These are phyloP conservation scores for Lepidotrigona ventralis DNA, from an alignment of 1,140 invertebrate genomes.

Conservation along the genomic window DNA sequence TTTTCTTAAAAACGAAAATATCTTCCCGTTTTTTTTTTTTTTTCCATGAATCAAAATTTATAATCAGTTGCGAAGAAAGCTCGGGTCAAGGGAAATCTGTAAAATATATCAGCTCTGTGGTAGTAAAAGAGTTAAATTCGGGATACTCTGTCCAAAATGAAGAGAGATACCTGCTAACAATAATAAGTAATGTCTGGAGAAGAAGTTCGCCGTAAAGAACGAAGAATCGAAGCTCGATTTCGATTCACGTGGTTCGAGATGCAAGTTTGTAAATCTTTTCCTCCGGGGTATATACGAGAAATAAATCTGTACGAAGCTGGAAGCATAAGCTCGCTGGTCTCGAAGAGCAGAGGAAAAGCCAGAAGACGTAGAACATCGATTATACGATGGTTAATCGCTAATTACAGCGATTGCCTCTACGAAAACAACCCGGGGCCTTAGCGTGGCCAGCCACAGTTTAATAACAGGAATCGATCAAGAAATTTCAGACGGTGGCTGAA, in stretches of 20 bases:
- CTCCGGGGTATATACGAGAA: background rate
- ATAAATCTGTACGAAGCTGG: conserved; percentile 21
- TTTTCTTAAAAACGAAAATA: too few relatives aligned
- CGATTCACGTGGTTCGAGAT: background rate
- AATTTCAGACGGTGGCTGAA: conserved; percentile 71
- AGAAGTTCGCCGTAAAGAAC: background rate
- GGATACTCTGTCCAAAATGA: background rate
- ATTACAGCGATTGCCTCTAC: conserved; percentile 71
- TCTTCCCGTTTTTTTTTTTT: too few relatives aligned
- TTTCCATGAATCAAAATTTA: too few relatives aligned
- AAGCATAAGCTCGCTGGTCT: conserved; percentile 21
- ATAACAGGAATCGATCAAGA: conserved; percentile 72
- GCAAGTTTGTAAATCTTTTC: conserved; percentile 6
- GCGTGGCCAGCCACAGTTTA: conserved; percentile 62
- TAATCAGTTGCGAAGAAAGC: too few relatives aligned
- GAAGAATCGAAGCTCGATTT: background rate
- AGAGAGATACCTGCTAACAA: background rate
- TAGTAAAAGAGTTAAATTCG: too few relatives aligned
- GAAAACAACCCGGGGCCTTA: conserved; percentile 67
- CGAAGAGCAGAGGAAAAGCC: conserved; percentile 29
- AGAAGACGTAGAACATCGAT: conserved; percentile 43
- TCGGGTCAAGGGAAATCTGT: too few relatives aligned
- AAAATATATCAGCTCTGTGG: too few relatives aligned
- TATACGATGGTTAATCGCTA: conserved; percentile 72
- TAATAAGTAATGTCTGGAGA: background rate